phyloP scores from a whole-genome alignment of 2,113 vertebrate species.

The Nothoprocta perdicaria region DNA sequence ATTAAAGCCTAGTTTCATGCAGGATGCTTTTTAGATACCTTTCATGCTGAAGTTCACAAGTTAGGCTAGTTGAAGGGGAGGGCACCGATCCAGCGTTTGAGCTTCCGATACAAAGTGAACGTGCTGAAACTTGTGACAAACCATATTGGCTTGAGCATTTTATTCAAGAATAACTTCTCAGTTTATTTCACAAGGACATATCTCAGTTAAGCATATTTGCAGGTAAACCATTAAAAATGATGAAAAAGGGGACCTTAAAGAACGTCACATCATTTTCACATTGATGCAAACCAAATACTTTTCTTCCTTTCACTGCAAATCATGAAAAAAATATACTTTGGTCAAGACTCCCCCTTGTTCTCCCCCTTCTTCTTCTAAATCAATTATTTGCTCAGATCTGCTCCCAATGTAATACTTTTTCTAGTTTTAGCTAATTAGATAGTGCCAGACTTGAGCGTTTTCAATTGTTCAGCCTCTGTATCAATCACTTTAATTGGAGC shows the following conservation, averaged over 20 bases:
- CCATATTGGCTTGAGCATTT: not conserved
- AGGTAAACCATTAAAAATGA: not conserved
- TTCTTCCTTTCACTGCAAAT: not conserved
- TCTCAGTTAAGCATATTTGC: not conserved
- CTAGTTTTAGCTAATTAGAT: constrained; percentile 50
- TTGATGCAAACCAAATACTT: not conserved
- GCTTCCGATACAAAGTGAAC: not conserved
- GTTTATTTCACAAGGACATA: not conserved
- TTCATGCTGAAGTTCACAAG: not conserved
- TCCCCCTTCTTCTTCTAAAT: constrained; percentile 26
- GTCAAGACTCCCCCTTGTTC: not conserved
- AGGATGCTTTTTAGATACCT: not conserved
- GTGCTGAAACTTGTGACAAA: not conserved
- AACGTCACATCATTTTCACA: not conserved
- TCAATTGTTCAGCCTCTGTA: constrained; percentile 27
- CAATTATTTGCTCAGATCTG: constrained; percentile 4
- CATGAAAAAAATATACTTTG: not conserved
- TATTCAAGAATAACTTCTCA: not conserved
- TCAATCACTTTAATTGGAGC: constrained; percentile 51
- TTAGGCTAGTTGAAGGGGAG: not conserved
- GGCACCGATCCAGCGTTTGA: not conserved
- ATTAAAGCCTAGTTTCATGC: not conserved
- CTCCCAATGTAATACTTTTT: not conserved
- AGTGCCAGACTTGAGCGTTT: constrained; percentile 27
- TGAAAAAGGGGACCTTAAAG: not conserved